These are phyloP conservation scores for Heliconius himera DNA, from an alignment of 1,140 invertebrate genomes.

Conservation along the genomic window DNA sequence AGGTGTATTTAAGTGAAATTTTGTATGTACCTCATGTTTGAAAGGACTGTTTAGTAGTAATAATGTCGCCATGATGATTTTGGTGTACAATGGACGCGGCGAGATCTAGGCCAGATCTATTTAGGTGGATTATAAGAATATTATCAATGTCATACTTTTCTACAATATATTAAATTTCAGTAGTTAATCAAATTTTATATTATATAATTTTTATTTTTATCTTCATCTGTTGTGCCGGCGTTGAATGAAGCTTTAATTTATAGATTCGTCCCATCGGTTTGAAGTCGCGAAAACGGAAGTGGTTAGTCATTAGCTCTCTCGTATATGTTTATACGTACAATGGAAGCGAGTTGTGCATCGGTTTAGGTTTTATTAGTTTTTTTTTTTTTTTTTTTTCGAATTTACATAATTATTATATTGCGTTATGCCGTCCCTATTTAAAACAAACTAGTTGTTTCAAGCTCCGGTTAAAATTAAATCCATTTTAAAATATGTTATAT, in stretches of 20 bases:
- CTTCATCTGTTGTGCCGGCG: constrained; percentile 38
- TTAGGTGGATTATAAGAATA: background rate
- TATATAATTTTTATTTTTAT: constrained; percentile 1
- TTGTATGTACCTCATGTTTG: constrained; percentile 68
- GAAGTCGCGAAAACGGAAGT: constrained; percentile 46
- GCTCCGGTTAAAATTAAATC: background rate
- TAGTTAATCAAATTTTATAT: background rate
- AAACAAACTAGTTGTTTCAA: background rate
- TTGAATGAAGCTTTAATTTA: constrained; percentile 59
- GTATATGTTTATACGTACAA: constrained; percentile 25
- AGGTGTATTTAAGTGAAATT: constrained; percentile 60
- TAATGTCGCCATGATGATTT: constrained; percentile 17
- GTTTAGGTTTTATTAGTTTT: constrained; percentile 20
- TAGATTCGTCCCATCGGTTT: constrained; percentile 59
- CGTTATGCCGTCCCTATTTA: constrained; percentile 29
- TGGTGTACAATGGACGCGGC: constrained; percentile 15
- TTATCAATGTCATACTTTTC: background rate
- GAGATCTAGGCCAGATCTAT: constrained; percentile 8
- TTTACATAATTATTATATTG: constrained; percentile 17
- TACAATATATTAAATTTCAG: background rate
- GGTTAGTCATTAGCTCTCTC: constrained; percentile 54
- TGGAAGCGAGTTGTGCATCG: constrained; percentile 8
- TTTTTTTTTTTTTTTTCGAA: background rate
- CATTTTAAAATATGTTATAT: background rate
- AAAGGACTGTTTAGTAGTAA: constrained; percentile 52